Percentiles rank a stretch among this genome's conserved stretches.
These are phyloP conservation scores for Ammospiza maritima DNA, from an alignment of 2,797 vertebrate species.

Conservation along the genomic window DNA sequence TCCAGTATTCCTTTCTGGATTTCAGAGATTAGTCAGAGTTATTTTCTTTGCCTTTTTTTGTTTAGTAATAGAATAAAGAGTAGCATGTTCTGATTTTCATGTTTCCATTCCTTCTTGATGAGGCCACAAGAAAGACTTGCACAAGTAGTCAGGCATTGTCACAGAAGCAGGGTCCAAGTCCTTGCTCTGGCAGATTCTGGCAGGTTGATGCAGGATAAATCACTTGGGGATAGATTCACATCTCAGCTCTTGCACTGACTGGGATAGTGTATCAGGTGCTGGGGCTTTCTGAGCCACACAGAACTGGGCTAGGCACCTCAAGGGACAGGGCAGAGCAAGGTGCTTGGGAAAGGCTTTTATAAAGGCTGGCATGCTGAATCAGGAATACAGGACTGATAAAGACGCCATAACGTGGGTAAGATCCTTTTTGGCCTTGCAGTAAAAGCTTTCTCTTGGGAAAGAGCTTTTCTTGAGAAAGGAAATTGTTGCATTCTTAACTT, in stretches of 20 bases:
- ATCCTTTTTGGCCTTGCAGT: not conserved
- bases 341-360: not conserved
- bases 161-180: not conserved
- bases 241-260: not conserved
- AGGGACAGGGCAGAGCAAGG: not conserved
- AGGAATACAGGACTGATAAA: not conserved
- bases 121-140: not conserved
- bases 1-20: not conserved
- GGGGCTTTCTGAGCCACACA: not conserved
- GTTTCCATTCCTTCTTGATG: not conserved
- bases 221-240: not conserved
- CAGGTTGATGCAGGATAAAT: not conserved
- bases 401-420: not conserved
- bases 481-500: not conserved
- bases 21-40: not conserved
- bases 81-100: not conserved
- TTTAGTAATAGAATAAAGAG: not conserved
- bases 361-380: not conserved
- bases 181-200: not conserved
- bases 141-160: not conserved
- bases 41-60: not conserved
- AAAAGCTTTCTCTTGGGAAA: not conserved
- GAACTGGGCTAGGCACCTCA: not conserved
- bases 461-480: not conserved
- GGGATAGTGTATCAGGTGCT: not conserved